phyloP scores from a whole-genome alignment of 2,888 invertebrate genomes.

The Sialis lutaria region DNA sequence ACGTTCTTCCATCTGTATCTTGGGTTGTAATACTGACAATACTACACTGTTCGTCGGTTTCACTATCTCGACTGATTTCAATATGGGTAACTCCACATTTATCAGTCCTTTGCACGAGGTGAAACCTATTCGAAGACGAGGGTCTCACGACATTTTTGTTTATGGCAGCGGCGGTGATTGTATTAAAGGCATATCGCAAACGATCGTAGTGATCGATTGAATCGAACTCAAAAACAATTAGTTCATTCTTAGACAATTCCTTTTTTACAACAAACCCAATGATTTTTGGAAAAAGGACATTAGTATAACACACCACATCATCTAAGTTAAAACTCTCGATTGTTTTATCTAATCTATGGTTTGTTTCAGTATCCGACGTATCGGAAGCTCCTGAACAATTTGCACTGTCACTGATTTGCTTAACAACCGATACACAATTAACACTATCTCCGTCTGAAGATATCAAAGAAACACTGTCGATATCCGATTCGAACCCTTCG shows the following conservation, averaged over 20 bases:
- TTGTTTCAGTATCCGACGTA: conserved; percentile 20
- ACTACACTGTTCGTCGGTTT: conserved; percentile 13
- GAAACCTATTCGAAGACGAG: conserved; percentile 18
- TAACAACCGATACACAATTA: not conserved
- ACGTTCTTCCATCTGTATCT: conserved; percentile 11
- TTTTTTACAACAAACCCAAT: conserved; percentile 23
- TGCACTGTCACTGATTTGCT: conserved; percentile 24
- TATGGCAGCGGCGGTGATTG: not conserved
- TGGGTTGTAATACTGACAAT: conserved; percentile 26
- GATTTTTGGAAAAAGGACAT: conserved; percentile 23
- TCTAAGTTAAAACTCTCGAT: conserved; percentile 22
- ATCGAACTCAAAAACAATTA: conserved; percentile 4
- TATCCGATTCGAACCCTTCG: conserved; percentile 31
- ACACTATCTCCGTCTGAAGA: conserved; percentile 23
- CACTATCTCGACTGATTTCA: conserved; percentile 22
- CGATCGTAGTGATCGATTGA: conserved; percentile 3
- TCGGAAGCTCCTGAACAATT: conserved; percentile 24
- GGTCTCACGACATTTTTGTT: conserved; percentile 1
- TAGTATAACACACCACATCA: conserved; percentile 26
- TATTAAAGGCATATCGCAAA: conserved; percentile 4
- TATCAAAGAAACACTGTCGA: conserved; percentile 24
- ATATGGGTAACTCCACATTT: conserved; percentile 31
- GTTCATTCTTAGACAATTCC: conserved; percentile 11
- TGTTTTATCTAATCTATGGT: conserved; percentile 4
- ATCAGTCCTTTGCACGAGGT: conserved; percentile 28